Evolutionary conservation across 2,113 vertebrate genomes (phyloP).

Genomic region (Anseranas semipalmata): DNA sequence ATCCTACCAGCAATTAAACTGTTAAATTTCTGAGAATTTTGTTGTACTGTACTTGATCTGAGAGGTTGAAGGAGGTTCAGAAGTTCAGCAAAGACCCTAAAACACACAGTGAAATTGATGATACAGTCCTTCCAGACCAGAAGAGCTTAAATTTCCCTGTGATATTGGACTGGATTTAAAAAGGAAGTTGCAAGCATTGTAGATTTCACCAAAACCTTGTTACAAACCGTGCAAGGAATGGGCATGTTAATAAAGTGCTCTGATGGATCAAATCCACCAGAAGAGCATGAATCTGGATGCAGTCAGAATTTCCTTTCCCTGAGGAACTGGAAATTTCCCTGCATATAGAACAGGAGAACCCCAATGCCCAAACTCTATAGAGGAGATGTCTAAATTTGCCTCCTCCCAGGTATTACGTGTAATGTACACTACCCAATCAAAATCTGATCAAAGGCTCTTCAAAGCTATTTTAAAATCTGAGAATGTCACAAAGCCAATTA

Average conservation of each 20-base stretch:
- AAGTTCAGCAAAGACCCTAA: background rate
- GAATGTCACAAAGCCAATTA: background rate
- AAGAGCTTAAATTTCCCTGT: background rate
- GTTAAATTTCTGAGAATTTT: background rate
- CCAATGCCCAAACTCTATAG: background rate
- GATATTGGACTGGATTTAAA: background rate
- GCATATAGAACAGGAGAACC: background rate
- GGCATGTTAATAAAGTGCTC: rapidly evolving
- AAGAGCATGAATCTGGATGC: background rate
- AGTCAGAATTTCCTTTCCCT: background rate
- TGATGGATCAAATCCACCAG: background rate
- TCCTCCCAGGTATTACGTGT: background rate
- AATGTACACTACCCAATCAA: rapidly evolving
- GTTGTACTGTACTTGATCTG: background rate
- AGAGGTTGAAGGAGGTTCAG: background rate
- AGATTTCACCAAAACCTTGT: background rate
- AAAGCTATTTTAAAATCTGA: background rate
- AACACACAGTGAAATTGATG: rapidly evolving
- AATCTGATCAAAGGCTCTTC: background rate
- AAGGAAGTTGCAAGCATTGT: background rate
- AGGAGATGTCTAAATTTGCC: background rate
- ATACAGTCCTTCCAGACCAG: background rate
- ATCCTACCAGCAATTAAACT: background rate
- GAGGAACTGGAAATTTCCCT: background rate
- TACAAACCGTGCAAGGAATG: background rate